Percentiles rank a stretch among this genome's conserved stretches.
These are phyloP conservation scores for Hydrozoanthus gracilis DNA, from an alignment of 92 coral and sea anemone genomes.

Conservation along the genomic window DNA sequence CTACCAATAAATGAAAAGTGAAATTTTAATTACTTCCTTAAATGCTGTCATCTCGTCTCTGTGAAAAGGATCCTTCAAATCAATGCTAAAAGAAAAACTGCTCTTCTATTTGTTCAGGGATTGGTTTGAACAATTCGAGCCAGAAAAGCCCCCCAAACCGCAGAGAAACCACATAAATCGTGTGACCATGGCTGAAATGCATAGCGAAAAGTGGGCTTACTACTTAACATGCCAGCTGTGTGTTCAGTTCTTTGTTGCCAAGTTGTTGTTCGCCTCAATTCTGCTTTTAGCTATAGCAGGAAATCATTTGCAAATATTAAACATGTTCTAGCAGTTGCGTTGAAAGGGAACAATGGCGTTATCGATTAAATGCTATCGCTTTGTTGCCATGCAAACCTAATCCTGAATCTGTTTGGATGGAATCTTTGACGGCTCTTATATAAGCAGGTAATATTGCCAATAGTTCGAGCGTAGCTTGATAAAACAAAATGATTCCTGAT, in stretches of 20 bases:
- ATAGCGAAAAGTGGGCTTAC: conserved; percentile 7
- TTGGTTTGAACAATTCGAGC: neutral
- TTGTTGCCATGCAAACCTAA: conserved; percentile 15
- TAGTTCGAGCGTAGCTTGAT: neutral
- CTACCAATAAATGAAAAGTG: conserved; percentile 85
- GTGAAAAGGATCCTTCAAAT: conserved; percentile 36
- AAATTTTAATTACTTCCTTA: conserved; percentile 93
- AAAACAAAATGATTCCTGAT: conserved; percentile 35
- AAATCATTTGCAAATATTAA: conserved; percentile 74
- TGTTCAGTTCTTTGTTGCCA: conserved; percentile 62
- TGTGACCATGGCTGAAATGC: conserved; percentile 54
- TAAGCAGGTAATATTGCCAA: too few species aligned
- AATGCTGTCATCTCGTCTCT: conserved; percentile 64
- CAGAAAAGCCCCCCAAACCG: conserved; percentile 80
- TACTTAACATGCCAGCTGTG: conserved; percentile 59
- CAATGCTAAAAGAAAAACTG: neutral
- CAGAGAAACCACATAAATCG: conserved; percentile 62
- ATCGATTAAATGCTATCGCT: conserved; percentile 29
- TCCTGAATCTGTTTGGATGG: conserved; percentile 35
- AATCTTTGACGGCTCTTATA: neutral
- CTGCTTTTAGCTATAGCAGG: conserved; percentile 48
- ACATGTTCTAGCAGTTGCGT: conserved; percentile 46
- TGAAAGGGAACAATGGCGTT: conserved; percentile 7
- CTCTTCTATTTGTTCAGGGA: conserved; percentile 8
- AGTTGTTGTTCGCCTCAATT: conserved; percentile 36